phyloP scores from a whole-genome alignment of 2,888 invertebrate species.

The Idaea dimidiata region DNA sequence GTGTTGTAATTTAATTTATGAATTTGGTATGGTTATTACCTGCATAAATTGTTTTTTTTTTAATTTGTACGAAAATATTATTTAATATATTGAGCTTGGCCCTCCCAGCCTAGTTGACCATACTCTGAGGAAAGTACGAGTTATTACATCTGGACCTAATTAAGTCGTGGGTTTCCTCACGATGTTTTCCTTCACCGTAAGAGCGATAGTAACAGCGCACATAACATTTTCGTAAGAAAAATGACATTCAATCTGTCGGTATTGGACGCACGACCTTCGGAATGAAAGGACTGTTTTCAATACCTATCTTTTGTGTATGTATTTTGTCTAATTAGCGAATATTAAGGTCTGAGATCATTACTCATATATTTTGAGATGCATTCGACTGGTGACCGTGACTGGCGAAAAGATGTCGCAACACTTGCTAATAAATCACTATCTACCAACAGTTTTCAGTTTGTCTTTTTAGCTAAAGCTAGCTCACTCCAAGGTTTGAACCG shows the following conservation, averaged over 20 bases:
- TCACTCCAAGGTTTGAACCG: too few relatives aligned
- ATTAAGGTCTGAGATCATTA: background rate
- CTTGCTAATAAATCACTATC: background rate
- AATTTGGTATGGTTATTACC: background rate
- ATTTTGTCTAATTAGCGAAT: background rate
- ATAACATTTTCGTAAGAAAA: too few relatives aligned
- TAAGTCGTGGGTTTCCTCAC: too few relatives aligned
- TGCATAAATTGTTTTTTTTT: background rate
- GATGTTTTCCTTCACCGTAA: too few relatives aligned
- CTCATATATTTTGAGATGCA: background rate
- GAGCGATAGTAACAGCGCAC: too few relatives aligned
- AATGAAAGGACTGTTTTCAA: background rate
- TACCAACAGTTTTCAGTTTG: background rate
- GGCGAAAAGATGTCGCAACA: background rate
- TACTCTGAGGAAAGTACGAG: too few relatives aligned
- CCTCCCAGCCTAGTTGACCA: too few relatives aligned
- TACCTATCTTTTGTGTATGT: background rate
- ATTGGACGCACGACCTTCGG: too few relatives aligned
- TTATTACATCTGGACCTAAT: too few relatives aligned
- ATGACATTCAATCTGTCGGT: too few relatives aligned
- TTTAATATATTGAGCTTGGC: too few relatives aligned
- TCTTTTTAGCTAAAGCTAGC: background rate
- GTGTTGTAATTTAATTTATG: background rate
- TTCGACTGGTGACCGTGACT: background rate
- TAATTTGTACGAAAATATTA: too few relatives aligned